phyloP scores from a whole-genome alignment of 2,113 vertebrate species.

The Dipodomys merriami region DNA sequence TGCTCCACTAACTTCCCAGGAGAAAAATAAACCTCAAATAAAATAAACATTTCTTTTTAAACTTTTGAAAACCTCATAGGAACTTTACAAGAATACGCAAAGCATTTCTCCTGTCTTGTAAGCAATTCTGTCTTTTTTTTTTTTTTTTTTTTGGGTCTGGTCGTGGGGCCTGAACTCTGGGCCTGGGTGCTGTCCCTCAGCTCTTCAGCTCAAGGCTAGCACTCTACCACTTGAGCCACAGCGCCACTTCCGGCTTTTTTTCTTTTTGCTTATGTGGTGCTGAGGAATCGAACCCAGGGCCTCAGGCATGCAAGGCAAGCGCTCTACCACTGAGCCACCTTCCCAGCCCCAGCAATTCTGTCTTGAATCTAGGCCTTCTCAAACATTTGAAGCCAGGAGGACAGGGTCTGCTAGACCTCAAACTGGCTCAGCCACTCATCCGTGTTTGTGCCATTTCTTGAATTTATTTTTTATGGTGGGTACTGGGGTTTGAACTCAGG shows the following conservation, averaged over 20 bases:
- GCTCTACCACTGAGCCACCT: no score
- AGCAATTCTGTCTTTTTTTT: neutral
- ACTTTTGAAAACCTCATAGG: slow-evolving; percentile 42
- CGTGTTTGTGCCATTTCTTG: neutral
- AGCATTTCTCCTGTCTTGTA: neutral
- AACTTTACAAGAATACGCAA: slow-evolving; percentile 25
- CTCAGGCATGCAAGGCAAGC: no score
- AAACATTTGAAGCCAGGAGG: neutral
- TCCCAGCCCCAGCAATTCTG: neutral
- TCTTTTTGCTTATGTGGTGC: no score
- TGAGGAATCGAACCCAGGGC: no score
- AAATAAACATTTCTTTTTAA: slow-evolving; percentile 42
- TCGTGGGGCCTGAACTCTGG: no score
- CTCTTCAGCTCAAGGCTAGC: no score
- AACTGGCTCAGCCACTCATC: neutral
- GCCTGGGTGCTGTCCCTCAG: no score
- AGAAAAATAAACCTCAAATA: slow-evolving; percentile 56
- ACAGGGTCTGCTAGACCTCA: neutral
- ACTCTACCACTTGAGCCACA: no score
- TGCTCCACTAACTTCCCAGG: neutral
- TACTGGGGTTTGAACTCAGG: no score
- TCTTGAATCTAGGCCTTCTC: neutral
- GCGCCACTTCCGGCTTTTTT: no score
- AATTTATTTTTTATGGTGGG: neutral
- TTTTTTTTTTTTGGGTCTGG: neutral